Conservation (phyloP, 2,888 invertebrate genomes). For the Eupithecia dodoneata region DNA sequence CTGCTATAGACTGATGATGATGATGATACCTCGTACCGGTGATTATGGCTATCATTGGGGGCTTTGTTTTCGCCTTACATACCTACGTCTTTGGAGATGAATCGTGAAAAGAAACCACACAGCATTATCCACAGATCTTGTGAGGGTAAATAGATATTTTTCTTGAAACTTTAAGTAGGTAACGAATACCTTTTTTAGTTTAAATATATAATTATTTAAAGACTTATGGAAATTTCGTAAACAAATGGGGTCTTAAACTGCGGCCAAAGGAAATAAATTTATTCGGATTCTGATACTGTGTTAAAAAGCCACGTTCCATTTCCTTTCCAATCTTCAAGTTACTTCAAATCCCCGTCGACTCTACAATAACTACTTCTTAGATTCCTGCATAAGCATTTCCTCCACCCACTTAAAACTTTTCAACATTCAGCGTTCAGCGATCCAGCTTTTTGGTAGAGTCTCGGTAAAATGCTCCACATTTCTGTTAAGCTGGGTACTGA, state of each 20-base stretch:
- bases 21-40: too few relatives aligned
- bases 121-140: too few relatives aligned
- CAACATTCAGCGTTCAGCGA: background rate
- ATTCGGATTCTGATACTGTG: background rate
- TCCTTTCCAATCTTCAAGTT: background rate
- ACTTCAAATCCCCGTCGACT: background rate
- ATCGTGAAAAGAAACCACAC: too few relatives aligned
- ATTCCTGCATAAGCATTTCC: background rate
- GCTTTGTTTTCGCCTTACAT: too few relatives aligned
- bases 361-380: constrained; percentile 3
- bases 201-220: too few relatives aligned
- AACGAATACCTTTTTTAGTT: too few relatives aligned
- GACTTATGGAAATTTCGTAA: background rate
- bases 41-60: too few relatives aligned
- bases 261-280: background rate
- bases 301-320: background rate
- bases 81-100: too few relatives aligned
- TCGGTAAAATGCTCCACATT: background rate
- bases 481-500: background rate
- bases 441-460: background rate
- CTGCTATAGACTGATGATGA: too few relatives aligned
- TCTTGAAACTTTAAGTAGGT: too few relatives aligned
- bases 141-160: too few relatives aligned
- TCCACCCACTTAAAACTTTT: constrained; percentile 4
- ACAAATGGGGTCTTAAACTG: background rate